Base-by-base conservation (phyloP, 2,113 vertebrate species). In the human region DNA sequence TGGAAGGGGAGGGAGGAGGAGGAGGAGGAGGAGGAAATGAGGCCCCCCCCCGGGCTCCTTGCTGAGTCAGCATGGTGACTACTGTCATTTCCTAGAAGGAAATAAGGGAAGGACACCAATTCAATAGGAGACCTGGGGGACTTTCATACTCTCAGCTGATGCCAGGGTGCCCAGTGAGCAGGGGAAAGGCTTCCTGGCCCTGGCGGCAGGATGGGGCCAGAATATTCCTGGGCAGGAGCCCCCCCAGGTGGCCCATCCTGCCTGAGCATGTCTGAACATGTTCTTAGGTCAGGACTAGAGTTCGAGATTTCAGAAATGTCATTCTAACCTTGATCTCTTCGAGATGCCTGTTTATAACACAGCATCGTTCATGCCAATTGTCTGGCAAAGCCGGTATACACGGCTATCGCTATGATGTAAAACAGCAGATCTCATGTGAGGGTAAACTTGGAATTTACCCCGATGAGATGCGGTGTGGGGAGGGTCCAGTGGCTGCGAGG, bases 281-380 rank as follows among this genome's bases (percentile, higher is more conserved):
- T 18, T 32, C 89, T 78, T 18, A 27, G 94, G 57, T 14, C 73
- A 45, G n/a, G 80, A 88, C 92, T 43, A n/a, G 66, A 27, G 30
- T 50, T 88, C 82, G 3, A 1, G n/a, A 11, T 30, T 78, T 50
- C 64, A n/a, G 78, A 52, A 76, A 40, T 50, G 72, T 8, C 64
- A 30, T 9, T 35, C 38, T 45, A 27, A 55, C 50, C 55, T 45
- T n/a, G 38, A 45, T 38, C 43, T 90, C 55, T 59, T 89, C 0
- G 2, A 64, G 81, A 40, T 25, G 61, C 4, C 64, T 55, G 20
- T 48, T 80, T 50, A 13, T 17, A 70, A 40, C 18, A 43, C 43
- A 83, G 13, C 6, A 2, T 13, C 0, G 0, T 25, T 52, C 17
- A 3, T 12, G 61, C 38, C n/a, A 23, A 64, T 0, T 1, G 48